A percentile compares a stretch with the other conserved stretches of the same genome.
Evolutionary conservation across 2,113 vertebrate genomes (phyloP).

Genomic region (Puma concolor): DNA sequence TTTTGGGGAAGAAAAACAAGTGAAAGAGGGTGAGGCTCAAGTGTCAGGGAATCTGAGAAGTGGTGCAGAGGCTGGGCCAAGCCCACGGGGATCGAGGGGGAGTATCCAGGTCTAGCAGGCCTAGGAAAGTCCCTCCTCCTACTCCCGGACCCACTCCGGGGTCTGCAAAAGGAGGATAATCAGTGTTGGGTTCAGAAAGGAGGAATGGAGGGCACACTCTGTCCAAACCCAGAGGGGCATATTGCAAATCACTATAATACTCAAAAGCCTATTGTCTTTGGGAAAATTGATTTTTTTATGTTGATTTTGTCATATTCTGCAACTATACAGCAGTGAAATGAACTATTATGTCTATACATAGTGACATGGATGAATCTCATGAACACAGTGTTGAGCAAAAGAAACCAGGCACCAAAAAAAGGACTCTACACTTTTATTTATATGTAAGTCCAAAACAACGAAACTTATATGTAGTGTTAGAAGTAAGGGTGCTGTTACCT

Average conservation of each 20-base stretch:
- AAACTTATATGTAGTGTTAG: not conserved
- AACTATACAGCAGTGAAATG: not conserved
- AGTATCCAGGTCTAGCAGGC: not conserved
- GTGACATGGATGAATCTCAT: not conserved
- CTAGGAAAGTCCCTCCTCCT: not conserved
- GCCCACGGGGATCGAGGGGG: not conserved
- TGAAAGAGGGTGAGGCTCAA: conserved; percentile 60
- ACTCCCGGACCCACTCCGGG: not conserved
- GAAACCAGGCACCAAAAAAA: not conserved
- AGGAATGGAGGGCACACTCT: not conserved
- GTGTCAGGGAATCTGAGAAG: not conserved
- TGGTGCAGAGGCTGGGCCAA: not conserved
- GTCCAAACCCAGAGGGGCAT: conserved; percentile 4
- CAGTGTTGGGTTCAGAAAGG: conserved; percentile 65
- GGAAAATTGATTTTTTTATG: not conserved
- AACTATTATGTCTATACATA: not conserved
- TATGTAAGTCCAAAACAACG: not conserved
- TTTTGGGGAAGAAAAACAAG: conserved; percentile 34
- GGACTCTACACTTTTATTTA: not conserved
- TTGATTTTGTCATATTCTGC: not conserved
- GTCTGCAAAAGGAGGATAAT: conserved; percentile 36
- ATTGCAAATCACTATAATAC: conserved; percentile 30
- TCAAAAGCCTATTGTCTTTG: conserved; percentile 20
- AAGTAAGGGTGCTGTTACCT: not conserved
- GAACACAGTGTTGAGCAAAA: not conserved